phyloP scores from a whole-genome alignment of 1,140 invertebrate genomes.

The Mactra quadrangularis region DNA sequence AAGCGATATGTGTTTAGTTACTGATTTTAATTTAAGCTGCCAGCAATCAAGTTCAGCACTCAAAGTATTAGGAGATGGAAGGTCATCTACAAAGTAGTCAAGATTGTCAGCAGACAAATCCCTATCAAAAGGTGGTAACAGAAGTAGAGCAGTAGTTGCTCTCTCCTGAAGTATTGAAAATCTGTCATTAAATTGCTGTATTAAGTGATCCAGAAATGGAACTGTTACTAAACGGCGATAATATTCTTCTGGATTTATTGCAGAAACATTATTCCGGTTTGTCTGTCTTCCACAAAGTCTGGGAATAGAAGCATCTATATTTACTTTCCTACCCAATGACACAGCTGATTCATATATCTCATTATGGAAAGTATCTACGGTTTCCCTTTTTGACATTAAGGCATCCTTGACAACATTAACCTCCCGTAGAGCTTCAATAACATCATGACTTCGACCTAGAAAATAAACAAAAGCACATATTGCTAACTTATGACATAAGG shows the following conservation, averaged over 20 bases:
- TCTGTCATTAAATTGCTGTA: conserved; percentile 13
- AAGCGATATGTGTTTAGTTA: not conserved
- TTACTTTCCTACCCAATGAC: conserved; percentile 1
- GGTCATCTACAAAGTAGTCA: not conserved
- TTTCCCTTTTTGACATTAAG: too few species aligned
- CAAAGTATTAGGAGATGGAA: not conserved
- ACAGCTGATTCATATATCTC: conserved; percentile 3
- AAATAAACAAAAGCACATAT: too few species aligned
- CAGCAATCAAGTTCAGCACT: conserved; percentile 8
- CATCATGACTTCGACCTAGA: too few species aligned
- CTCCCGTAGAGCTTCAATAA: too few species aligned
- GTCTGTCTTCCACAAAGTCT: conserved; percentile 41
- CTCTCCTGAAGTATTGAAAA: conserved; percentile 28
- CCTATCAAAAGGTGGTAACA: not conserved
- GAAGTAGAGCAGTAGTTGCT: conserved; percentile 1
- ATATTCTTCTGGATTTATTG: not conserved
- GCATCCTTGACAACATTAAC: not conserved
- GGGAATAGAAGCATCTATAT: not conserved
- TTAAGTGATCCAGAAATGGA: conserved; percentile 32
- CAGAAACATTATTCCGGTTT: not conserved
- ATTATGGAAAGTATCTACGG: conserved; percentile 15
- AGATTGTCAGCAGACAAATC: not conserved
- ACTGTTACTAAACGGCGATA: conserved; percentile 13
- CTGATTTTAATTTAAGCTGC: not conserved
- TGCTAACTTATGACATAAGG: too few species aligned